Base-by-base conservation (phyloP, 2,888 invertebrate species). In the Drosophila mayaguana region DNA sequence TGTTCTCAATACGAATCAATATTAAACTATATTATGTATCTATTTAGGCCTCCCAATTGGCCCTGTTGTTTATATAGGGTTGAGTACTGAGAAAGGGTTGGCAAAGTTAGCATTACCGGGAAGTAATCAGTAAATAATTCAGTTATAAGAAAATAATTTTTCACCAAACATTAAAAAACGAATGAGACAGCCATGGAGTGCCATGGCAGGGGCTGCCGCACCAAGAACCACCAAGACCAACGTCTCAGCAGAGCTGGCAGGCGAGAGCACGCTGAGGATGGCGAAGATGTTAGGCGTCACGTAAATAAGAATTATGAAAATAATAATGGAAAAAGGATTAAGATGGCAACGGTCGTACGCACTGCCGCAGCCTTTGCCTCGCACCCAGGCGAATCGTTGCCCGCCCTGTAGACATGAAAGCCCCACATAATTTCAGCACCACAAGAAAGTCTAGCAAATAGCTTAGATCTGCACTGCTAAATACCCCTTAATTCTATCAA, bases 241-340 rank as follows among this genome's bases (percentile, higher is more conserved):
- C 82, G 90, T 90, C 85, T 78, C 72, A 57, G 75, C 79, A 64
- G 40, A 71, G 42, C 54, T 59, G 74, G 50, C 46, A 67, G 59
- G 51, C 20, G 28, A 8, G 38, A 46, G 40, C 62, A 42, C 34
- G 65, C 46, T 16, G 36, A 48, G 55, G 51, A 65, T 28, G 74
- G 48, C 62, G 66, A 88, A 86, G 86, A 83, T 81, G 88, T 78
- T 81, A 75, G 85, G 86, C 87, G 82, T 83, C 87, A 91, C 91
- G 92, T 92, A 91, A 91, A 91, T 91, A 91, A 92, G 92, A 91
- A 91, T 91, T 91, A 91, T 91, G 90, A 91, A 92, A 92, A 92
- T 92, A 92, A 92, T 92, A 92, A 92, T 92, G 92, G 92, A 92
- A 92, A 92, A 92, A 92, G 92, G 92, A 92, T 92, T 92, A 92